Evolutionary conservation across 2,888 invertebrate species (phyloP), one percentile per base, ranked within the genome.

Genomic region (Temnothorax rugatulus): DNA sequence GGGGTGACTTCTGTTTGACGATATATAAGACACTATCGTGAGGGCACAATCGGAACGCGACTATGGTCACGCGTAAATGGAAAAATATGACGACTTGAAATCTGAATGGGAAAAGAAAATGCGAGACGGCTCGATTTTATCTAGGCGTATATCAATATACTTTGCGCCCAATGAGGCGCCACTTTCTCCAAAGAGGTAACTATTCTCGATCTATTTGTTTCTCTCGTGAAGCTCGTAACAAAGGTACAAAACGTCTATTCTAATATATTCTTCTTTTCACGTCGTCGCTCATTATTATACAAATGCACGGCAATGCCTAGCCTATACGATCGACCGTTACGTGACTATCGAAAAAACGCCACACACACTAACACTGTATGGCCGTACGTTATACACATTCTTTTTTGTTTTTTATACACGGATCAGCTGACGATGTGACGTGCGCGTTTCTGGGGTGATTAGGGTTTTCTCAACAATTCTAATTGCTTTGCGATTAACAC

Each of bases 201-300:
- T 79, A 69, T 79, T 69, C 47, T 79, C 69, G 18, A 79, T 79
- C 69, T 69, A 69, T 15, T 69, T 77, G 41, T 77, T 69, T 79
- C 44, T 79, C 21, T 59, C 44, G 4, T 57, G 69, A 79, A 79
- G 69, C 57, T 69, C 34, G 68, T 79, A 68, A 57, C 57, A 68
- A 79, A 68, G 79, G 59, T 79, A 79, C 44, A 79, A 79, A 79
- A 79, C 18, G 11, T 79, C 21, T 79, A 79, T 47, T 47, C 34
- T 79, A 66, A 77, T 79, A 79, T 79, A 79, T 79, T 57, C 21
- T 54, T 25, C 25, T 69, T 68, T 41, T 57, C 21, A 34, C 13
- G 15, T 79, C 52, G 34, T 64, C 59, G 69, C 47, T 79, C 79
- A 41, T 79, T 79, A 79, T 79, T 34, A 59, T 79, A 79, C 69